These are phyloP conservation scores for Cyrtorhinus lividipennis DNA, from an alignment of 1,140 invertebrate genomes.

Conservation along the genomic window DNA sequence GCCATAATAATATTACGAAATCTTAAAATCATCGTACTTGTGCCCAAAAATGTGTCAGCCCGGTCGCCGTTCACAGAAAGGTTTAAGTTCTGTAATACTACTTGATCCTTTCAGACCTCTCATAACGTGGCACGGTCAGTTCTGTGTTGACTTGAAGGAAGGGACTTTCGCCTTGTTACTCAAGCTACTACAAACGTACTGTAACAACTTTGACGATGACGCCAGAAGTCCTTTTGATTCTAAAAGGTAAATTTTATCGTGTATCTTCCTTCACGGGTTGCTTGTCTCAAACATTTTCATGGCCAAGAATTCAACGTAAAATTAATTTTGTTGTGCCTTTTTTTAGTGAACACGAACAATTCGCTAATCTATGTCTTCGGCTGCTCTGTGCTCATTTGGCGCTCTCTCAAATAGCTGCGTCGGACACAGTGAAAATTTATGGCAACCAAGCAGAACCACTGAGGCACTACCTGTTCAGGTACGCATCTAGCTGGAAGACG, in stretches of 20 bases:
- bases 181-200: conserved; percentile 43
- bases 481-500: no score
- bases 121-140: conserved; percentile 40
- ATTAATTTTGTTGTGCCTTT: no score
- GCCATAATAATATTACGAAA: no score
- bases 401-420: conserved; percentile 37
- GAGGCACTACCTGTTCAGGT: conserved; percentile 40
- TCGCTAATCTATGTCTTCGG: conserved; percentile 41
- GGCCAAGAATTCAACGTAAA: no score
- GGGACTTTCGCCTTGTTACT: conserved; percentile 41
- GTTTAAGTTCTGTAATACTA: no score
- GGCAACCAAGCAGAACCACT: conserved; percentile 39
- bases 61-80: no score
- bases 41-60: no score
- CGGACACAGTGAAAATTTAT: conserved; percentile 33
- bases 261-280: background rate
- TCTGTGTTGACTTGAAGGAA: conserved; percentile 48
- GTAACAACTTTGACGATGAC: conserved; percentile 34
- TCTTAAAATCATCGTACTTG: no score
- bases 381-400: conserved; percentile 44
- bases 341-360: conserved; percentile 40
- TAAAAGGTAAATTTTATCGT: background rate
- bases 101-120: conserved; percentile 37
- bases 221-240: conserved; percentile 28
- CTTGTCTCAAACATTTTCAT: background rate